A percentile compares a stretch with the other conserved stretches of the same genome.
phyloP scores from a whole-genome alignment of 2,113 vertebrate species.

The Cyanocitta stelleri region DNA sequence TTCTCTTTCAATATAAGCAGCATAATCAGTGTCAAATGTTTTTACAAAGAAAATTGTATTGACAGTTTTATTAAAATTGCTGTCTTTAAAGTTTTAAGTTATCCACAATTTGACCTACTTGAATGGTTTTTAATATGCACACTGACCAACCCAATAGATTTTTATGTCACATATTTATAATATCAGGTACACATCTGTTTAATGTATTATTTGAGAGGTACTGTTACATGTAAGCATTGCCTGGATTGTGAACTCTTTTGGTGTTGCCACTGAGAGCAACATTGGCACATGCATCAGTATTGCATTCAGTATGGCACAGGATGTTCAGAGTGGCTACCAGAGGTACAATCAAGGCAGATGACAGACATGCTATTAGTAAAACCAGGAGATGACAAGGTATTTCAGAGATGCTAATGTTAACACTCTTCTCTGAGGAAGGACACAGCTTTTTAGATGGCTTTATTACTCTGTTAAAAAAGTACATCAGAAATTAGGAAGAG shows the following conservation, averaged over 20 bases:
- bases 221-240: background rate
- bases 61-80: slow-evolving; percentile 75
- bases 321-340: background rate
- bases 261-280: background rate
- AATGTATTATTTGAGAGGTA: slow-evolving; percentile 19
- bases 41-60: slow-evolving; percentile 72
- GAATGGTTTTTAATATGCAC: slow-evolving; percentile 54
- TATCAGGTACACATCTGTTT: slow-evolving; percentile 37
- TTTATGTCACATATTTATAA: slow-evolving; percentile 39
- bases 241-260: background rate
- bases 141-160: slow-evolving; percentile 46
- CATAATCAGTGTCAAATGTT: slow-evolving; percentile 74
- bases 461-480: background rate
- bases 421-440: background rate
- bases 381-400: background rate
- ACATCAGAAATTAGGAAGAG: background rate
- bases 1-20: slow-evolving; percentile 70
- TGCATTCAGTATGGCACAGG: background rate
- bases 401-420: background rate
- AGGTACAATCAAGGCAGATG: background rate
- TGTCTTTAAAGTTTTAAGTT: slow-evolving; percentile 72
- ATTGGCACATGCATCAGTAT: background rate
- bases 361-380: background rate
- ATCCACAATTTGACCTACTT: slow-evolving; percentile 54
- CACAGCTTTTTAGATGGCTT: background rate